Conservation (phyloP, 2,797 vertebrate species). For the Microctenopoma stevenorrisi region DNA sequence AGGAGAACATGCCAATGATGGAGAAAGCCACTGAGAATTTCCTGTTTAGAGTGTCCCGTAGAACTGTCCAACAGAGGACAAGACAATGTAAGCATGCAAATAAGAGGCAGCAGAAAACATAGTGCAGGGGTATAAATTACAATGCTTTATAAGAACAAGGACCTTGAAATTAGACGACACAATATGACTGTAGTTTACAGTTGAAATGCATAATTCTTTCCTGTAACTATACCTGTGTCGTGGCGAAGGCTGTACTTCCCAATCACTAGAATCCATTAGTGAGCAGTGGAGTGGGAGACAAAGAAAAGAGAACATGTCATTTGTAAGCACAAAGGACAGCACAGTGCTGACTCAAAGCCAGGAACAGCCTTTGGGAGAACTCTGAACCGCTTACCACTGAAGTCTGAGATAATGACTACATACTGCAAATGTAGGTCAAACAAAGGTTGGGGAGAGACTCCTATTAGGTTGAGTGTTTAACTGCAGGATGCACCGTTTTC, state of each 20-base stretch:
- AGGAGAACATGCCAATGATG: constrained; percentile 98
- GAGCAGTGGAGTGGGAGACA: constrained; percentile 14
- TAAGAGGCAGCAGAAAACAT: constrained; percentile 1
- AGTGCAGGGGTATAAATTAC: neutral
- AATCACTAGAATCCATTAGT: constrained; percentile 74
- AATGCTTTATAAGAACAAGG: neutral
- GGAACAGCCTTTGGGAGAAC: constrained; percentile 29
- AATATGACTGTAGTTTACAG: neutral
- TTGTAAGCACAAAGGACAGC: constrained; percentile 36
- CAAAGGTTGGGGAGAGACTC: constrained; percentile 9
- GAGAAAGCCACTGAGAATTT: constrained; percentile 96
- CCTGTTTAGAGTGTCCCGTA: constrained; percentile 93
- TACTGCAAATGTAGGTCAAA: constrained; percentile 56
- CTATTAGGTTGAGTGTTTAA: constrained; percentile 12
- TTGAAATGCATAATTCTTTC: neutral
- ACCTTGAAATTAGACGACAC: neutral
- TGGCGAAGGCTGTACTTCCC: constrained; percentile 86
- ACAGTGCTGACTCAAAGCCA: constrained; percentile 49
- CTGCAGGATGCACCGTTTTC: constrained; percentile 3
- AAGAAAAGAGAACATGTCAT: constrained; percentile 39
- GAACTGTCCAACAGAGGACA: constrained; percentile 74
- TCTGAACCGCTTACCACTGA: constrained; percentile 19
- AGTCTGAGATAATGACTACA: constrained; percentile 54
- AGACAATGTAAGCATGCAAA: constrained; percentile 12
- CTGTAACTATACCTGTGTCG: constrained; percentile 75